phyloP scores from a whole-genome alignment of 2,797 vertebrate species.

The Scleropages formosus region DNA sequence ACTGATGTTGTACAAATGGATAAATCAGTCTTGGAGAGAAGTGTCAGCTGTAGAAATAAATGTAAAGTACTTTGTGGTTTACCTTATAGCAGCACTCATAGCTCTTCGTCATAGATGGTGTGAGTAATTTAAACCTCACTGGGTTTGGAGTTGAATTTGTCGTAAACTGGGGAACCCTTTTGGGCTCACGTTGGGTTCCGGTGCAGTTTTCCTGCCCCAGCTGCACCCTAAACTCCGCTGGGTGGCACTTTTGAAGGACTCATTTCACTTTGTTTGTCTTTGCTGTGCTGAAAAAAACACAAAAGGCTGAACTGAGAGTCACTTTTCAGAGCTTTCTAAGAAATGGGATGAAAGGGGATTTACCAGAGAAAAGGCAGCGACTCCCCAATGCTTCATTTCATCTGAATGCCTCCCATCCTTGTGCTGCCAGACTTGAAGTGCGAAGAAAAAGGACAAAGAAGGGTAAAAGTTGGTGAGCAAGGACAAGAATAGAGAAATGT shows the following conservation, averaged over 20 bases:
- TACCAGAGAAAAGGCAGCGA: constrained; percentile 29
- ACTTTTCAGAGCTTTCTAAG: constrained; percentile 21
- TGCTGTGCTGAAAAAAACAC: neutral
- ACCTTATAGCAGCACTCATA: too few species aligned
- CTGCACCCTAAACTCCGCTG: neutral
- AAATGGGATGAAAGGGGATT: constrained; percentile 10
- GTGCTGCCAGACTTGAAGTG: constrained; percentile 54
- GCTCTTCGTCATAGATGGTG: too few species aligned
- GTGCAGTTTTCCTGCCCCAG: too few species aligned
- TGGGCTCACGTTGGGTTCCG: too few species aligned
- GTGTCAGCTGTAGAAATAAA: too few species aligned
- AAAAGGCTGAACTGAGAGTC: neutral
- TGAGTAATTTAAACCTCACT: too few species aligned
- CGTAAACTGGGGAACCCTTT: too few species aligned
- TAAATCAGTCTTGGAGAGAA: too few species aligned
- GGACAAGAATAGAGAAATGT: constrained; percentile 10
- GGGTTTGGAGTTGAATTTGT: too few species aligned
- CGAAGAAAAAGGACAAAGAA: constrained; percentile 39
- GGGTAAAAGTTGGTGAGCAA: constrained; percentile 50
- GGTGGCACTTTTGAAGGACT: constrained; percentile 5
- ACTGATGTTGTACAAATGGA: too few species aligned
- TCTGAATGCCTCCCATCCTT: constrained; percentile 39
- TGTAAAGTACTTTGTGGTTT: too few species aligned
- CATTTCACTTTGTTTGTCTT: constrained; percentile 20
- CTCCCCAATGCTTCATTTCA: constrained; percentile 46